Percentiles rank a stretch among this genome's conserved stretches.
Conservation (phyloP, 2,888 invertebrate species). For the Strigamia crassipes region DNA sequence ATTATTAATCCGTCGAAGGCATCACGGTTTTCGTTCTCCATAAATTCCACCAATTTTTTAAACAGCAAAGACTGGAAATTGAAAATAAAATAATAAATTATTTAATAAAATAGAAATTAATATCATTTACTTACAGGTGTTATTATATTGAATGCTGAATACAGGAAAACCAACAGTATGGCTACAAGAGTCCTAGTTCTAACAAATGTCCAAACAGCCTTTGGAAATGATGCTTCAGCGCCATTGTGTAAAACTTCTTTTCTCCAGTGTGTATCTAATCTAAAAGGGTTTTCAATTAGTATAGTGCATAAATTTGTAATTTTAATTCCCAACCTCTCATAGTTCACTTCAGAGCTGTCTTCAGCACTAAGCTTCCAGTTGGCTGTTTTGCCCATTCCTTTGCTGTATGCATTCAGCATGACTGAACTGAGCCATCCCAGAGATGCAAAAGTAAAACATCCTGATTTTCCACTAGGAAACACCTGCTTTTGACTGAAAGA, state of each 20-base stretch:
- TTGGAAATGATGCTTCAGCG: slow-evolving; percentile 56
- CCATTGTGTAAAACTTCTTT: slow-evolving; percentile 57
- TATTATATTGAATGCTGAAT: slow-evolving; percentile 57
- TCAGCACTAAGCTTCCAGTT: not conserved
- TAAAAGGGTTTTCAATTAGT: not conserved
- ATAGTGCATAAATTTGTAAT: not conserved
- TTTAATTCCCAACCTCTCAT: not conserved
- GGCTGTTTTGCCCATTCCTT: not conserved
- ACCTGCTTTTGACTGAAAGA: slow-evolving; percentile 44
- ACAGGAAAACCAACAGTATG: slow-evolving; percentile 55
- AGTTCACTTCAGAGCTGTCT: slow-evolving; percentile 12
- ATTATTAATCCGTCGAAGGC: slow-evolving; percentile 55
- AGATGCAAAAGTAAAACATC: slow-evolving; percentile 58
- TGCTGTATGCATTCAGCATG: slow-evolving; percentile 59
- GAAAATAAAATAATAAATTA: no score
- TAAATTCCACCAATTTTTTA: slow-evolving; percentile 52
- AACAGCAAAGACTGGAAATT: slow-evolving; percentile 52
- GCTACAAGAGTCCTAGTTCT: slow-evolving; percentile 57
- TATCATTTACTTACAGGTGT: slow-evolving; percentile 57
- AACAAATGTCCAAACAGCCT: slow-evolving; percentile 56
- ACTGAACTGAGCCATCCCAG: slow-evolving; percentile 59
- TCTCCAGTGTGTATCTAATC: slow-evolving; percentile 3
- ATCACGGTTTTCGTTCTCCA: slow-evolving; percentile 53
- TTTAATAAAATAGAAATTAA: not conserved
- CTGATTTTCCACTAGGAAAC: slow-evolving; percentile 53